phyloP scores from a whole-genome alignment of 2,113 vertebrate species.

The Paradisaea rubra region DNA sequence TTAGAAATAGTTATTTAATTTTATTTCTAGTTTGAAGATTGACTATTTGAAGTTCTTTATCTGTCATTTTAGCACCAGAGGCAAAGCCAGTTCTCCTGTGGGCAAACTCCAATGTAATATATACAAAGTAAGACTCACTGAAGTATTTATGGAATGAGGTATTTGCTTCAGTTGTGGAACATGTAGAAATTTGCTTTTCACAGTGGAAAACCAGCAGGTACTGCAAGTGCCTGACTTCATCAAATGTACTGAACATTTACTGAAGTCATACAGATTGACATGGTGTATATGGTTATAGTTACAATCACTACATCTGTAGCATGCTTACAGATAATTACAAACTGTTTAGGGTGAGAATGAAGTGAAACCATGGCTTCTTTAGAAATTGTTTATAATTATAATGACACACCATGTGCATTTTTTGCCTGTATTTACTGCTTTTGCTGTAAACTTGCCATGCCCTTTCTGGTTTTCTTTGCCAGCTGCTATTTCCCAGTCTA shows the following conservation, averaged over 20 bases:
- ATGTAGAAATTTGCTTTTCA: not conserved
- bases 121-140: not conserved
- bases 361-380: not conserved
- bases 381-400: not conserved
- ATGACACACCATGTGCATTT: not conserved
- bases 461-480: not conserved
- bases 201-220: not conserved
- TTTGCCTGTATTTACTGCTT: not conserved
- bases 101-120: not conserved
- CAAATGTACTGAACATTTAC: not conserved
- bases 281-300: not conserved
- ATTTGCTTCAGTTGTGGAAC: not conserved
- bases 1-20: slow-evolving; percentile 4
- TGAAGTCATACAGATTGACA: not conserved
- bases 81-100: not conserved
- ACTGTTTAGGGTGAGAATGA: not conserved
- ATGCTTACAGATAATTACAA: not conserved
- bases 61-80: not conserved
- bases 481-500: not conserved
- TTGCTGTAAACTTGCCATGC: not conserved
- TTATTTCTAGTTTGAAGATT: not conserved
- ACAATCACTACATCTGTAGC: not conserved
- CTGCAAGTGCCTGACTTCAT: not conserved
- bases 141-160: slow-evolving; percentile 6
- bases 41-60: slow-evolving; percentile 11